Evolutionary conservation across 1,140 invertebrate genomes (phyloP).

Genomic region (Choristoneura fumiferana): DNA sequence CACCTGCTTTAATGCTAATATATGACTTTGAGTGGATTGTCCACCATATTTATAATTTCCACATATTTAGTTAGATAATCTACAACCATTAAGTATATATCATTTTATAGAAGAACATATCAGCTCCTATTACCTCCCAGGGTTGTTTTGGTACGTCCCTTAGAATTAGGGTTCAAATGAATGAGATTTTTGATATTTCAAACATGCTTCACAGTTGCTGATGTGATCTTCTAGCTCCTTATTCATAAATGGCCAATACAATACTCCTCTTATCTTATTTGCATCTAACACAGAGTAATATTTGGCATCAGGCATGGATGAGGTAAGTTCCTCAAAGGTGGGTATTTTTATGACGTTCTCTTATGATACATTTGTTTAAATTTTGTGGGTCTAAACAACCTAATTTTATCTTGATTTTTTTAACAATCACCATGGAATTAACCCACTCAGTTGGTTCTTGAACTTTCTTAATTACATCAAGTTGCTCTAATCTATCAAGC

Average conservation of each 20-base stretch:
- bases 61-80: conserved; percentile 12
- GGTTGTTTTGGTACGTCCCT: not conserved
- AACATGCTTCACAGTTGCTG: not conserved
- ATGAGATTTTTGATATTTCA: not conserved
- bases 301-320: not conserved
- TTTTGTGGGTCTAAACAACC: not conserved
- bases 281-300: not conserved
- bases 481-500: not conserved
- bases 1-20: not conserved
- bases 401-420: not conserved
- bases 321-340: conserved; percentile 27
- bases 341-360: conserved; percentile 1
- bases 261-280: not conserved
- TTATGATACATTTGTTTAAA: not conserved
- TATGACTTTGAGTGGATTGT: not conserved
- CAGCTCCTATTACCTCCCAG: conserved; percentile 4
- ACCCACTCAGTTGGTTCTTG: not conserved
- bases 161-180: not conserved
- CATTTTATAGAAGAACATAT: conserved; percentile 1
- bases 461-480: not conserved
- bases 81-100: not conserved
- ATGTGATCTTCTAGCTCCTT: not conserved
- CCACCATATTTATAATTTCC: not conserved
- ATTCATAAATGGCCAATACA: conserved; percentile 1
- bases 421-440: not conserved